Evolutionary conservation across 2,797 vertebrate species (phyloP), one percentile per base, ranked within the genome.

Genomic region (Spheniscus humboldti): DNA sequence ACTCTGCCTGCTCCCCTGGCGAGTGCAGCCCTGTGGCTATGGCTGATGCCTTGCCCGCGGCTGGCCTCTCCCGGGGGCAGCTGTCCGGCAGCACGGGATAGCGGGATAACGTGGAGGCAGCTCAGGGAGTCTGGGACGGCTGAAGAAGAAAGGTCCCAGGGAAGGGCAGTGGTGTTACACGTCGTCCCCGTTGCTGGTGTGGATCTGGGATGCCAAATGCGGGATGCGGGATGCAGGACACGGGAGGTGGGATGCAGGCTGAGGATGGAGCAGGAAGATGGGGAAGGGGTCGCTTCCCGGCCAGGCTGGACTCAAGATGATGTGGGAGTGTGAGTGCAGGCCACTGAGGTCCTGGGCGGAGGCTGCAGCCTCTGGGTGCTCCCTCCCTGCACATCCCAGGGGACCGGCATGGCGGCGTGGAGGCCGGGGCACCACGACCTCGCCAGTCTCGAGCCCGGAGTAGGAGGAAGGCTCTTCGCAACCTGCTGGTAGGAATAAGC

Each of bases 241-340:
- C 3, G 20, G 55, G 55, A 33, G 30, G 56, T 33, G 39, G 60
- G 43, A 48, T 74, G 43, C 2, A 3, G 30, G 28, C 33, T 17
- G 57, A 18, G 56, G 24, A 33, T 7, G 18, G 63, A 41, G 60
- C 22, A 8, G 69, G 28, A 11, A 6, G 62, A 18, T 53, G 56
- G 45, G 30, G 7, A 41, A 30, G 50, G 13, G 12, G 39, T 30
- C 0, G 1, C 19, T 27, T 62, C 62, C 41, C 17, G 4, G 19
- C 23, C 48, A 43, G 27, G 30, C 31, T 41, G 75, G 23, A 52
- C 56, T 75, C 23, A 5, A 3, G 53, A 8, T 1, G 5, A 12
- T 33, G 41, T 1, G 1, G 47, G 48, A 43, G 31, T 1, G 5
- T 3, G 35, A 41, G 35, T 41, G 41, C 22, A 1, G 7, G 16